phyloP scores from a whole-genome alignment of 2,113 vertebrate species.

The Morone chrysops region DNA sequence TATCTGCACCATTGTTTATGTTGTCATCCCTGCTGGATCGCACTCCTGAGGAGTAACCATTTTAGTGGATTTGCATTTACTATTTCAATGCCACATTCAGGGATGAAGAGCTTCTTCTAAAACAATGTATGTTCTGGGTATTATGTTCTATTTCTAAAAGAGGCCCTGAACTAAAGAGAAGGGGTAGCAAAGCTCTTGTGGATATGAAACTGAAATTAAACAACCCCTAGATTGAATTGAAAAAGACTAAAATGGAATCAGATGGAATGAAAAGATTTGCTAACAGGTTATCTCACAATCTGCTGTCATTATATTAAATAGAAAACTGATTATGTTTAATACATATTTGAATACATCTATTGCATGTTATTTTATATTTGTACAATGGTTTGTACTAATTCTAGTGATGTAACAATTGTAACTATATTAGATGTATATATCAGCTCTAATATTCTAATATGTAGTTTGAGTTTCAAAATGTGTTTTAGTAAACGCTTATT shows the following conservation, averaged over 20 bases:
- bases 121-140: slow-evolving; percentile 50
- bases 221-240: slow-evolving; percentile 45
- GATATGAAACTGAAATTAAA: slow-evolving; percentile 50
- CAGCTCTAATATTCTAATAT: too few relatives aligned
- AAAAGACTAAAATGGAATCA: slow-evolving; percentile 44
- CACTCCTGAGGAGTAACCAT: slow-evolving; percentile 59
- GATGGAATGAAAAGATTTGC: slow-evolving; percentile 15
- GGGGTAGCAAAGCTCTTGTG: slow-evolving; percentile 50
- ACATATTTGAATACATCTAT: not conserved
- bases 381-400: not conserved
- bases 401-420: not conserved
- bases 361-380: not conserved
- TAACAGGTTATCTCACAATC: not conserved
- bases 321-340: not conserved
- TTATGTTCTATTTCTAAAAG: slow-evolving; percentile 62
- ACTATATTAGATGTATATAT: not conserved
- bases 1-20: slow-evolving; percentile 78
- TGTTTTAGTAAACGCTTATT: not conserved
- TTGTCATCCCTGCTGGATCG: slow-evolving; percentile 72
- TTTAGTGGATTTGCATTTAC: slow-evolving; percentile 74
- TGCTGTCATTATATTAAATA: not conserved
- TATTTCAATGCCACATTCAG: slow-evolving; percentile 63
- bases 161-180: slow-evolving; percentile 48
- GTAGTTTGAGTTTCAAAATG: not conserved
- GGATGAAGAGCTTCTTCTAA: slow-evolving; percentile 54